phyloP scores from a whole-genome alignment of 1,140 invertebrate species.

The Globodera rostochiensis region DNA sequence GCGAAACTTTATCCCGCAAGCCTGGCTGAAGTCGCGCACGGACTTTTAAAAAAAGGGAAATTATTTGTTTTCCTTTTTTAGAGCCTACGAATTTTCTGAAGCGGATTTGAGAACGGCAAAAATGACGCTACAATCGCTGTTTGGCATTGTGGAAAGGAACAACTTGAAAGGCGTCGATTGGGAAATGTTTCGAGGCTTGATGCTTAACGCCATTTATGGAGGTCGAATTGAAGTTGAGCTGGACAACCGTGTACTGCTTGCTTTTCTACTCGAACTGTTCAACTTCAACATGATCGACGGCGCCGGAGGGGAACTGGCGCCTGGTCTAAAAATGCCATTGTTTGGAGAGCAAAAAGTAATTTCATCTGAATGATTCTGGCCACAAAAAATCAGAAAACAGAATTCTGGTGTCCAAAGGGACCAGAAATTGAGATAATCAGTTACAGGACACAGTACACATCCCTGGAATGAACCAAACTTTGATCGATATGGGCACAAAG shows the following conservation, averaged over 20 bases:
- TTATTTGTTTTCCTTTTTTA: slow-evolving; percentile 60
- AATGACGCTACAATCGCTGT: slow-evolving; percentile 45
- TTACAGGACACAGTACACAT: too few species aligned
- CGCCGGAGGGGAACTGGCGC: slow-evolving; percentile 9
- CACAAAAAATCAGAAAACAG: too few species aligned
- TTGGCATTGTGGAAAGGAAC: slow-evolving; percentile 43
- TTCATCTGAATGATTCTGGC: not conserved
- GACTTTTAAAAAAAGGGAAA: not conserved
- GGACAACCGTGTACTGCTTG: slow-evolving; percentile 76
- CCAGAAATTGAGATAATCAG: too few species aligned
- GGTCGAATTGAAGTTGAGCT: slow-evolving; percentile 81
- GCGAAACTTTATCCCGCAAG: slow-evolving; percentile 80
- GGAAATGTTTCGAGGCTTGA: slow-evolving; percentile 79
- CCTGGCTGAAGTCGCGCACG: slow-evolving; percentile 38
- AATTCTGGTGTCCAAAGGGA: too few species aligned
- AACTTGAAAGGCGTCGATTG: slow-evolving; percentile 71
- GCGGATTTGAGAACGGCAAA: slow-evolving; percentile 78
- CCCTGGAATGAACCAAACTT: too few species aligned
- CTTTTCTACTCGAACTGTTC: slow-evolving; percentile 69
- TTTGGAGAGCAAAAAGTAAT: slow-evolving; percentile 34
- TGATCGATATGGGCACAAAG: too few species aligned
- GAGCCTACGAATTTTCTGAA: slow-evolving; percentile 86
- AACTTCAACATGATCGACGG: slow-evolving; percentile 25
- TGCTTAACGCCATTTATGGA: slow-evolving; percentile 82
- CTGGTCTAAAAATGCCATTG: slow-evolving; percentile 37